Evolutionary conservation across 2,797 vertebrate species (phyloP).

Genomic region (Lindbergichthys nudifrons): DNA sequence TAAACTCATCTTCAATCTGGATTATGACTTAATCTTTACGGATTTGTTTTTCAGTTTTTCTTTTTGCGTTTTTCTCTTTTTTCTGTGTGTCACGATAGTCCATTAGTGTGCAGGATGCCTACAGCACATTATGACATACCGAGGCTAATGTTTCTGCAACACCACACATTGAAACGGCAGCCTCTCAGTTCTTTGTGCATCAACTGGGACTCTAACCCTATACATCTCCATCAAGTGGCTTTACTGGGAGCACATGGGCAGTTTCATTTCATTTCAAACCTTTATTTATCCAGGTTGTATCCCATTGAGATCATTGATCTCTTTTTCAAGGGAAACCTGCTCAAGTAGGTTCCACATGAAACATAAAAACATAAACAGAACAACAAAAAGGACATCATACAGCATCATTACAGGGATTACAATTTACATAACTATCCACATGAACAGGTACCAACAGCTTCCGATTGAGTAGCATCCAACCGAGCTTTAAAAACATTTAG

Average conservation of each 20-base stretch:
- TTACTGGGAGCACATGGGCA: conserved; percentile 8
- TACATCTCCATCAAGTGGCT: neutral
- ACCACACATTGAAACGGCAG: conserved; percentile 14
- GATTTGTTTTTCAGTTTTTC: conserved; percentile 19
- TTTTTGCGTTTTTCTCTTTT: neutral
- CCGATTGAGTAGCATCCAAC: no score
- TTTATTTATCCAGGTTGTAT: no score
- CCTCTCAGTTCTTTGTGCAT: conserved; percentile 13
- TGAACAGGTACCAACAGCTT: no score
- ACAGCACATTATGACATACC: conserved; percentile 13
- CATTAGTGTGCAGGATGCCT: conserved; percentile 11
- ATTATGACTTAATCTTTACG: conserved; percentile 25
- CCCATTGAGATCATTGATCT: no score
- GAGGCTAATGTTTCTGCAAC: conserved; percentile 16
- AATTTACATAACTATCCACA: no score
- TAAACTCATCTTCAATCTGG: conserved; percentile 45
- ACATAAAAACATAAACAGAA: no score
- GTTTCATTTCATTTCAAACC: no score
- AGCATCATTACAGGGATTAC: no score
- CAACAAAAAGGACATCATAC: no score
- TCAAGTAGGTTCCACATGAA: no score
- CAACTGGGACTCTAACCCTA: neutral
- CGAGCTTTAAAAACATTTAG: no score
- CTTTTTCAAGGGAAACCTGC: no score
- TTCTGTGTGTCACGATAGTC: neutral